phyloP scores from a whole-genome alignment of 1,140 invertebrate genomes.

The Danaus plexippus region DNA sequence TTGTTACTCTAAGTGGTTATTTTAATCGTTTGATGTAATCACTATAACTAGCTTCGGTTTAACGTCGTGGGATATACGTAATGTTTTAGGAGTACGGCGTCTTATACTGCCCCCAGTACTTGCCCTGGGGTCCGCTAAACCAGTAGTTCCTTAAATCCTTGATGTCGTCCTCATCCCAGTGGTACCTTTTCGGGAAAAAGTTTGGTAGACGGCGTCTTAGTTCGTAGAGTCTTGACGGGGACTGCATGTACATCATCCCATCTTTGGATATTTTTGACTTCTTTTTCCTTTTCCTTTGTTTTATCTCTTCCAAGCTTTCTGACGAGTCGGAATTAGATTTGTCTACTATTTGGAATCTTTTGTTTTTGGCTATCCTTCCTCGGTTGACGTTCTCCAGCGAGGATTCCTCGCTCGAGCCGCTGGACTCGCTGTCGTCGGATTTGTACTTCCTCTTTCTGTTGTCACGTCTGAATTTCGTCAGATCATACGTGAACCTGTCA shows the following conservation, averaged over 20 bases:
- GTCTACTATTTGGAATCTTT: slow-evolving; percentile 4
- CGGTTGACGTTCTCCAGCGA: not conserved
- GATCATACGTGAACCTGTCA: not conserved
- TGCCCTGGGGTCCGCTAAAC: slow-evolving; percentile 37
- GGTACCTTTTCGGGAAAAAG: slow-evolving; percentile 38
- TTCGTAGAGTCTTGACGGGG: slow-evolving; percentile 11
- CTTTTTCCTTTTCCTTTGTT: slow-evolving; percentile 5
- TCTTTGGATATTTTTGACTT: slow-evolving; percentile 6
- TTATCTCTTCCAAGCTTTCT: not conserved
- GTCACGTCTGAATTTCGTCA: slow-evolving; percentile 7
- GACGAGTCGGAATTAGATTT: slow-evolving; percentile 7
- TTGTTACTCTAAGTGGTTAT: no score
- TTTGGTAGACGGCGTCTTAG: slow-evolving; percentile 27
- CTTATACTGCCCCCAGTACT: slow-evolving; percentile 21
- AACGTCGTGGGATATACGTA: no score
- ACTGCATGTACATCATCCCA: slow-evolving; percentile 27
- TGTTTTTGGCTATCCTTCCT: slow-evolving; percentile 2
- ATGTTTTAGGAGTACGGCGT: slow-evolving; percentile 14
- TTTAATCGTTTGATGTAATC: no score
- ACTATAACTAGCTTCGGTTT: no score
- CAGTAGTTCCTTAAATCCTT: slow-evolving; percentile 32
- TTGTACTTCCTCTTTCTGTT: slow-evolving; percentile 12
- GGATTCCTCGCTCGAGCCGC: slow-evolving; percentile 5
- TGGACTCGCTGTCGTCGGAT: slow-evolving; percentile 2
- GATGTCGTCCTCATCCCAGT: slow-evolving; percentile 34